phyloP scores from a whole-genome alignment of 2,797 vertebrate species.

The Takifugu ocellatus region DNA sequence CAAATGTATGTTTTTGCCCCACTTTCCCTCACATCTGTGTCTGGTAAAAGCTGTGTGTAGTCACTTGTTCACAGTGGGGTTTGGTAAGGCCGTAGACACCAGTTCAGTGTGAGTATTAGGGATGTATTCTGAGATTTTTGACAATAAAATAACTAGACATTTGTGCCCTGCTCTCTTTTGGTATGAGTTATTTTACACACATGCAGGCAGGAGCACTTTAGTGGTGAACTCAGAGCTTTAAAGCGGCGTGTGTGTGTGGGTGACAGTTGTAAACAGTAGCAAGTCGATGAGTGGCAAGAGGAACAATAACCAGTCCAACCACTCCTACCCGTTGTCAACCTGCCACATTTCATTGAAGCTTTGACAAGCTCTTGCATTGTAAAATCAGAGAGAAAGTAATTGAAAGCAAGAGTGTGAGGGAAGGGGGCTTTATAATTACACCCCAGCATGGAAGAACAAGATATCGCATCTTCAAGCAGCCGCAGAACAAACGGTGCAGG shows the following conservation, averaged over 20 bases:
- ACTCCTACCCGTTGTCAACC: constrained; percentile 32
- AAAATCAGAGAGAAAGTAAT: constrained; percentile 25
- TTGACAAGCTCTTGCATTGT: constrained; percentile 27
- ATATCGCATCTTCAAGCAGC: constrained; percentile 49
- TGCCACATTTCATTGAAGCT: constrained; percentile 22
- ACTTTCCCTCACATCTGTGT: constrained; percentile 5
- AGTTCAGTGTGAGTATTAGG: constrained; percentile 40
- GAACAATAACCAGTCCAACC: constrained; percentile 33
- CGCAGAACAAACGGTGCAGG: constrained; percentile 42
- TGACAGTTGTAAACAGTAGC: constrained; percentile 12
- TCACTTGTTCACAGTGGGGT: constrained; percentile 12
- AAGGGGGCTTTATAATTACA: constrained; percentile 24
- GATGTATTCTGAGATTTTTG: constrained; percentile 55
- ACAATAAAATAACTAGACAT: constrained; percentile 41
- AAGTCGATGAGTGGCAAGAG: constrained; percentile 20
- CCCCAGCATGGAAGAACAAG: constrained; percentile 35
- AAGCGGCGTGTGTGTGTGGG: neutral
- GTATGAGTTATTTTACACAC: neutral
- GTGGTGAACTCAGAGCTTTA: neutral
- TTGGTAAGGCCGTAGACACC: constrained; percentile 20
- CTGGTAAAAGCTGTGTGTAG: constrained; percentile 46
- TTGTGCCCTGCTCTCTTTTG: constrained; percentile 29
- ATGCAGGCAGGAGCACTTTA: neutral
- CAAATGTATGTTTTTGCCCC: constrained; percentile 23
- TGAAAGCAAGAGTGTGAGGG: constrained; percentile 28